phyloP scores from a whole-genome alignment of 2,888 invertebrate genomes.

The Carcina quercana region DNA sequence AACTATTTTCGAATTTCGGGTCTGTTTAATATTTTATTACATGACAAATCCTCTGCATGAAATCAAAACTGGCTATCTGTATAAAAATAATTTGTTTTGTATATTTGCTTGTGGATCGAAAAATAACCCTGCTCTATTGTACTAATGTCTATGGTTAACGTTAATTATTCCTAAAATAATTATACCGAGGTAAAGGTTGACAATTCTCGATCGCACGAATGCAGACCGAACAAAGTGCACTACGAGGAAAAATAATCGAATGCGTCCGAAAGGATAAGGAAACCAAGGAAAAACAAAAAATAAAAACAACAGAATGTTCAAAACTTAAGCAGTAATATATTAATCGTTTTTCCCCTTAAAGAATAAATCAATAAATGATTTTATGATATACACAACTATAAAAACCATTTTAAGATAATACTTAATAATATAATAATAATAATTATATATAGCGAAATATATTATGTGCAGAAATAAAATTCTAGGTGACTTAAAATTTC shows the following conservation, averaged over 20 bases:
- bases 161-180: slow-evolving; percentile 71
- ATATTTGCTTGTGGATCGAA: slow-evolving; percentile 72
- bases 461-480: slow-evolving; percentile 76
- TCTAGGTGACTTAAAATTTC: slow-evolving; percentile 75
- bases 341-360: slow-evolving; percentile 72
- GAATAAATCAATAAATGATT: slow-evolving; percentile 74
- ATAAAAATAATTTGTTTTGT: slow-evolving; percentile 71
- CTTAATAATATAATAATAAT: slow-evolving; percentile 74
- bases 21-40: slow-evolving; percentile 45
- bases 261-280: slow-evolving; percentile 48
- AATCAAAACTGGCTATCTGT: slow-evolving; percentile 70
- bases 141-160: slow-evolving; percentile 71
- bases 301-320: slow-evolving; percentile 66
- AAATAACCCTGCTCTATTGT: slow-evolving; percentile 75
- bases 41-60: slow-evolving; percentile 62
- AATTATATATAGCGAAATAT: slow-evolving; percentile 75
- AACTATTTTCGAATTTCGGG: slow-evolving; percentile 56
- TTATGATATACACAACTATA: slow-evolving; percentile 74
- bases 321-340: slow-evolving; percentile 75
- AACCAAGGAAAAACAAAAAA: slow-evolving; percentile 48
- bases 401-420: slow-evolving; percentile 74
- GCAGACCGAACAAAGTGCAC: slow-evolving; percentile 40
- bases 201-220: slow-evolving; percentile 50
- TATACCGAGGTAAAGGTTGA: slow-evolving; percentile 71
- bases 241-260: slow-evolving; percentile 40